These are phyloP conservation scores for Tretioscincus oriximinensis DNA, from an alignment of 2,113 vertebrate genomes.

Conservation along the genomic window DNA sequence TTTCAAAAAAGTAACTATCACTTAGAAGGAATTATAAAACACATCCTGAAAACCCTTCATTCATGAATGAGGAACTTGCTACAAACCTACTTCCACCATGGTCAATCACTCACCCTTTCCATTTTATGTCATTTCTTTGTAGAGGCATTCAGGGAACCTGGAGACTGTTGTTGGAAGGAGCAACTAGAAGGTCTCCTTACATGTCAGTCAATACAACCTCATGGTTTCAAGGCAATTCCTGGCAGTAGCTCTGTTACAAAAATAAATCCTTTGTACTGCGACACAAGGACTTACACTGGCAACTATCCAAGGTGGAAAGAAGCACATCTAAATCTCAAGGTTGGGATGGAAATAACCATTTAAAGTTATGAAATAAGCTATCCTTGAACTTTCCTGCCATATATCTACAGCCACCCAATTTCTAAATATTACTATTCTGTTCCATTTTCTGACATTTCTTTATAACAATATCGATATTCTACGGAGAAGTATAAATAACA, in stretches of 20 bases:
- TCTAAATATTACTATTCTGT: neutral
- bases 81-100: neutral
- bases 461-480: conserved; percentile 22
- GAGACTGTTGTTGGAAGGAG: neutral
- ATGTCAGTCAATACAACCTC: neutral
- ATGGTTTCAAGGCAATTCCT: neutral
- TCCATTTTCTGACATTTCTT: conserved; percentile 23
- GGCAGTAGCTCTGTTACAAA: conserved; percentile 1
- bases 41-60: neutral
- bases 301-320: neutral
- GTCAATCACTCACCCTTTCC: neutral
- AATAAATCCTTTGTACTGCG: conserved; percentile 9
- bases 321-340: conserved; percentile 22
- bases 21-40: neutral
- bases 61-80: neutral
- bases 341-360: neutral
- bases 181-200: neutral
- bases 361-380: conserved; percentile 8
- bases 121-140: neutral
- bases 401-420: neutral
- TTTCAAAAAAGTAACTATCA: conserved; percentile 28
- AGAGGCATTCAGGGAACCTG: neutral
- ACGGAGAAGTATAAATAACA: conserved; percentile 33
- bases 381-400: neutral
- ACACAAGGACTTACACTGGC: conserved; percentile 12